Conservation (phyloP, 2,888 invertebrate genomes). For the Iselma pallidipennis region DNA sequence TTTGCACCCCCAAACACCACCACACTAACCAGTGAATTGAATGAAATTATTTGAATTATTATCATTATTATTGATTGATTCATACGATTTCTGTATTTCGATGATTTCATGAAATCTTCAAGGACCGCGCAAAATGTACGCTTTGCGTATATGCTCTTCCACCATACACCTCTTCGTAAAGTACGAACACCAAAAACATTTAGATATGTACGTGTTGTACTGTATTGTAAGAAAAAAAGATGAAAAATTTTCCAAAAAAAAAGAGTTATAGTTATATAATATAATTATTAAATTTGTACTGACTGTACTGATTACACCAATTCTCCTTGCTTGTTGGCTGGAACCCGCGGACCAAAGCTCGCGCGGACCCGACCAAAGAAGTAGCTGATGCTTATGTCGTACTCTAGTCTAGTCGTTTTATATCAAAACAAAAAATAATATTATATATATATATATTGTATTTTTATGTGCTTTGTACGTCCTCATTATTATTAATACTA, state of each 20-base stretch:
- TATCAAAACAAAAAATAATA: slow-evolving; percentile 43
- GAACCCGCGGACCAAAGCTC: slow-evolving; percentile 55
- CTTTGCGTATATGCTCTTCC: slow-evolving; percentile 33
- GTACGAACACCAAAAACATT: slow-evolving; percentile 50
- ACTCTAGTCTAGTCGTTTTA: slow-evolving; percentile 56
- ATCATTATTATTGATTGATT: neutral
- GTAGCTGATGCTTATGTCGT: slow-evolving; percentile 49
- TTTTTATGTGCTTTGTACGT: slow-evolving; percentile 56
- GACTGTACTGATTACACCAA: slow-evolving; percentile 54
- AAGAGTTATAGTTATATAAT: neutral
- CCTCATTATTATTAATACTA: slow-evolving; percentile 39
- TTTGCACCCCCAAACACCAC: slow-evolving; percentile 33
- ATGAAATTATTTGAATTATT: neutral
- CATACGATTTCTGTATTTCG: too few species aligned
- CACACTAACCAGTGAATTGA: slow-evolving; percentile 15
- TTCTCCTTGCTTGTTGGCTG: slow-evolving; percentile 56
- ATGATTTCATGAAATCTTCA: neutral
- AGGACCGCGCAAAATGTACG: slow-evolving; percentile 9
- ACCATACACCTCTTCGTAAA: slow-evolving; percentile 38
- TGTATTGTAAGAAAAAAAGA: slow-evolving; percentile 22
- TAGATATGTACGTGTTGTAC: slow-evolving; percentile 45
- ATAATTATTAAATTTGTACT: slow-evolving; percentile 35
- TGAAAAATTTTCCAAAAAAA: slow-evolving; percentile 11
- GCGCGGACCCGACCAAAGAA: slow-evolving; percentile 52
- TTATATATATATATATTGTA: slow-evolving; percentile 48